Conservation (phyloP, 1,140 invertebrate species). For the Sycophaga agraensis region DNA sequence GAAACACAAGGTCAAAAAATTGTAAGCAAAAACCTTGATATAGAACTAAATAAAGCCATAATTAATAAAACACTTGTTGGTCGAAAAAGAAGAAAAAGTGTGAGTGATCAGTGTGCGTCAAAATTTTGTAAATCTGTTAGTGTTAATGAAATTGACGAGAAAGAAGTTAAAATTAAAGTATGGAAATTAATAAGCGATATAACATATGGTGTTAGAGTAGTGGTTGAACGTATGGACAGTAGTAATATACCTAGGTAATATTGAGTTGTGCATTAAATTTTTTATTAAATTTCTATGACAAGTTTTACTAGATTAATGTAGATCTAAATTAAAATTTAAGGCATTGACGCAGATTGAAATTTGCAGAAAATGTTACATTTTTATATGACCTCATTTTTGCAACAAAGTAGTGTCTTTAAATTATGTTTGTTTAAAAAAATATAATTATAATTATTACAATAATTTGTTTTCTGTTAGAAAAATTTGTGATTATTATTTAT, state of each 20-base stretch:
- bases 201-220: slow-evolving; percentile 45
- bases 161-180: slow-evolving; percentile 39
- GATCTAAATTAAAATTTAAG: slow-evolving; percentile 7
- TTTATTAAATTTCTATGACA: slow-evolving; percentile 31
- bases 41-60: background rate
- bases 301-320: too few species aligned
- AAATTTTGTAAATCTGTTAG: slow-evolving; percentile 7
- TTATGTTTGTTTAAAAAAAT: slow-evolving; percentile 12
- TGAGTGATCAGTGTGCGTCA: background rate
- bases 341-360: slow-evolving; percentile 1
- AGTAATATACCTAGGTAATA: slow-evolving; percentile 37
- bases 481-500: slow-evolving; percentile 15
- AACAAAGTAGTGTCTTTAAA: slow-evolving; percentile 22
- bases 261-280: slow-evolving; percentile 17
- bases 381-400: slow-evolving; percentile 10
- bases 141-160: slow-evolving; percentile 6
- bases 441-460: background rate
- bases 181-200: slow-evolving; percentile 51
- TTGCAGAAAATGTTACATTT: slow-evolving; percentile 1
- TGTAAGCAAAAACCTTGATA: background rate
- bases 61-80: background rate
- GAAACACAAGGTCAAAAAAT: slow-evolving; percentile 17
- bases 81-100: slow-evolving; percentile 24
- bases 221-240: slow-evolving; percentile 44
- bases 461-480: background rate